phyloP scores from a whole-genome alignment of 2,888 invertebrate species.

The Callyntrura sp. region DNA sequence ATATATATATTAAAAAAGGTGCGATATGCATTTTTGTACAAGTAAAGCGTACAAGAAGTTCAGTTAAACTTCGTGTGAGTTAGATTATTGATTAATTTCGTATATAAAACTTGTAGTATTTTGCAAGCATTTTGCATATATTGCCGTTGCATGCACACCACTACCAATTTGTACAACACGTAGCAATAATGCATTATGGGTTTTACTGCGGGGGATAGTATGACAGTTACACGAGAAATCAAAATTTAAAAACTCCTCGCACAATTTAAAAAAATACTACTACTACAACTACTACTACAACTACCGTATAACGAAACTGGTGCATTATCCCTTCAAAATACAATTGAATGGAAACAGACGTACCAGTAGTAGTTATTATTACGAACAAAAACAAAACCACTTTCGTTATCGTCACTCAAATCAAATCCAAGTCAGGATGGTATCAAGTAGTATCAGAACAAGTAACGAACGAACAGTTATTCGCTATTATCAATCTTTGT shows the following conservation, averaged over 20 bases:
- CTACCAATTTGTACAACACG: background rate
- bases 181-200: background rate
- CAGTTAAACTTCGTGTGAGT: background rate
- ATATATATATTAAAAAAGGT: background rate
- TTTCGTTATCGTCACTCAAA: constrained; percentile 54
- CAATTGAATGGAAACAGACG: background rate
- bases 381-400: constrained; percentile 33
- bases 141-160: background rate
- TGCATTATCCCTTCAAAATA: background rate
- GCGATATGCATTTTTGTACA: constrained; percentile 8
- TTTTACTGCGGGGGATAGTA: background rate
- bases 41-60: constrained; percentile 9
- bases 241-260: background rate
- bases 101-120: too few relatives aligned
- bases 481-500: constrained; percentile 35
- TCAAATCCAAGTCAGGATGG: constrained; percentile 33
- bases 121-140: too few relatives aligned
- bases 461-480: constrained; percentile 6
- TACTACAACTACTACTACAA: background rate
- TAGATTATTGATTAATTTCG: background rate
- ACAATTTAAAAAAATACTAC: background rate
- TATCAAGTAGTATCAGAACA: constrained; percentile 8
- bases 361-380: background rate
- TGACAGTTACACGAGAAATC: background rate
- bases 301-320: background rate